phyloP scores from a whole-genome alignment of 2,113 vertebrate species.

The Naja naja region DNA sequence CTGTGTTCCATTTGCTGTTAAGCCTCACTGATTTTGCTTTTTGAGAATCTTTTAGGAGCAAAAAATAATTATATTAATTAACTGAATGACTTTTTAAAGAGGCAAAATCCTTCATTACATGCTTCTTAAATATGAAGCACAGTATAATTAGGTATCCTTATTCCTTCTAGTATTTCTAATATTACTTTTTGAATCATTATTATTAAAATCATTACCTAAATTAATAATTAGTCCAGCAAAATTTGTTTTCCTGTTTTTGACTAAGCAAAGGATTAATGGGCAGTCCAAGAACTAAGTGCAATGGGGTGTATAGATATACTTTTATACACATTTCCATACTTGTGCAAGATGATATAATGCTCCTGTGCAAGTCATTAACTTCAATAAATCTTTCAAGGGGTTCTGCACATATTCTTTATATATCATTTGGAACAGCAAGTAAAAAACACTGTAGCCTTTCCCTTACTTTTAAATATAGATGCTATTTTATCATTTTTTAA shows the following conservation, averaged over 20 bases:
- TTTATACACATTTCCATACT: not conserved
- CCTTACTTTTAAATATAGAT: not conserved
- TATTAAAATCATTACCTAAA: not conserved
- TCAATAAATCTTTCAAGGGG: not conserved
- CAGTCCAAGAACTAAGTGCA: not conserved
- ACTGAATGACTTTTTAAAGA: not conserved
- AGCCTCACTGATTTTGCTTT: not conserved
- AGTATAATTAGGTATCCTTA: not conserved
- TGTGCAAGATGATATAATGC: not conserved
- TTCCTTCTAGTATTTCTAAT: not conserved
- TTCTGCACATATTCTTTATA: not conserved
- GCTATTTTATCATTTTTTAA: not conserved
- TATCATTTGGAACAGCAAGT: not conserved
- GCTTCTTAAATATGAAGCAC: not conserved
- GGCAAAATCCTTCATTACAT: not conserved
- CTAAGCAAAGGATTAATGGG: not conserved
- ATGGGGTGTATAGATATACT: not conserved
- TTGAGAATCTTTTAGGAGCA: conserved; percentile 1
- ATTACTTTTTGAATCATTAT: not conserved
- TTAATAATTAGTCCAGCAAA: not conserved
- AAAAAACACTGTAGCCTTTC: not conserved
- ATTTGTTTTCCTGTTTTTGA: not conserved
- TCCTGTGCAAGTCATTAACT: not conserved
- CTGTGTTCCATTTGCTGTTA: not conserved
- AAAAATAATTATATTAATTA: conserved; percentile 1